Percentiles rank a stretch among this genome's conserved stretches.
Conservation (phyloP, 2,113 vertebrate genomes). For the Theropithecus gelada region DNA sequence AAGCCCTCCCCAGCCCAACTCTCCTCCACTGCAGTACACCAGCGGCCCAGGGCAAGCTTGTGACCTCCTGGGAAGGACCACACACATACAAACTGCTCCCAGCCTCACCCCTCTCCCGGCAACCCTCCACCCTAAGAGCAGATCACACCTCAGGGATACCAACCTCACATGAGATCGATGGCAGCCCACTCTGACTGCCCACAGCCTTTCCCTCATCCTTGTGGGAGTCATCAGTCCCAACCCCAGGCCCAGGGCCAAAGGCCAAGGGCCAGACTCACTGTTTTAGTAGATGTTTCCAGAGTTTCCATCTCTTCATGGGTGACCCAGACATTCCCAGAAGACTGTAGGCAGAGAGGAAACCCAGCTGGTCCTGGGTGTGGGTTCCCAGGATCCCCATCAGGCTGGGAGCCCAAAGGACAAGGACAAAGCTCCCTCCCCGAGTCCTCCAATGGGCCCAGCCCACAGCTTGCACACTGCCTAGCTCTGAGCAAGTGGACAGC, state of each 20-base stretch:
- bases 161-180: neutral
- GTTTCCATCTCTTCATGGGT: conserved; percentile 99
- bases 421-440: neutral
- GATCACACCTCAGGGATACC: neutral
- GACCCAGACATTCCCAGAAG: conserved; percentile 99
- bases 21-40: neutral
- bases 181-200: neutral
- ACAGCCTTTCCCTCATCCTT: neutral
- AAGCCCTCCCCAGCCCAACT: neutral
- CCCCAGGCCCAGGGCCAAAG: neutral
- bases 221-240: neutral
- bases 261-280: conserved; percentile 87
- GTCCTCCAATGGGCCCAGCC: neutral
- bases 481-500: neutral
- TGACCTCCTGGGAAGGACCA: neutral
- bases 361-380: neutral
- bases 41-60: neutral
- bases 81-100: neutral
- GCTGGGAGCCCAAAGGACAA: neutral
- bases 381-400: neutral
- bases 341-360: conserved; percentile 85
- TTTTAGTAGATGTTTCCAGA: conserved; percentile 94
- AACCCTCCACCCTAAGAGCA: neutral
- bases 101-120: neutral
- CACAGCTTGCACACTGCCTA: neutral